phyloP scores from a whole-genome alignment of 2,113 vertebrate genomes.

The Gymnorhina tibicen region DNA sequence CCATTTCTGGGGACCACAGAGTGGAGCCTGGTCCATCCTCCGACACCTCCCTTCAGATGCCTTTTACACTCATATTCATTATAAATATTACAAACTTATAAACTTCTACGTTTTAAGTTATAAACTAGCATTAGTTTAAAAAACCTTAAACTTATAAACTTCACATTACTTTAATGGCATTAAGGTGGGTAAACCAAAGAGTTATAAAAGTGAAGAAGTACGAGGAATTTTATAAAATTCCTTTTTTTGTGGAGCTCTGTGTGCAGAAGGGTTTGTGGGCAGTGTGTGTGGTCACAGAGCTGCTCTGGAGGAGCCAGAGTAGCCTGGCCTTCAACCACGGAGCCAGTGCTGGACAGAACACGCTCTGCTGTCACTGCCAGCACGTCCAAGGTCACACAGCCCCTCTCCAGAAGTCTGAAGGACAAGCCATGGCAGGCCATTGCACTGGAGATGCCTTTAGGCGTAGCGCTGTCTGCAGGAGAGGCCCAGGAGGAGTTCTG shows the following conservation, averaged over 20 bases:
- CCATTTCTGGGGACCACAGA: not conserved
- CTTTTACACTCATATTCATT: not conserved
- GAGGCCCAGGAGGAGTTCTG: not conserved
- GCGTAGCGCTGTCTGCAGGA: not conserved
- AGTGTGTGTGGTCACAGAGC: not conserved
- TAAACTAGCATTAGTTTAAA: not conserved
- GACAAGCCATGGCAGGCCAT: not conserved
- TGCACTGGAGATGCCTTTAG: not conserved
- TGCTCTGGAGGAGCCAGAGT: not conserved
- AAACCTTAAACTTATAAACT: not conserved
- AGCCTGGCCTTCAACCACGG: not conserved
- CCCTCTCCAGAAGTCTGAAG: not conserved
- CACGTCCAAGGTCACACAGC: not conserved
- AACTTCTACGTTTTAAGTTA: not conserved
- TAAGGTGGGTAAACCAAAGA: not conserved
- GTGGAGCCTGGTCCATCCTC: not conserved
- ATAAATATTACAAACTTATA: not conserved
- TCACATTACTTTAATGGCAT: not conserved
- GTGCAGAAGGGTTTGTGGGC: no score
- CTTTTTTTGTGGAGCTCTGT: not conserved
- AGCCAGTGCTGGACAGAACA: fast-evolving
- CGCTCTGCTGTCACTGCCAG: not conserved
- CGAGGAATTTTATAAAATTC: fast-evolving
- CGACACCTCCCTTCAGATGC: not conserved
- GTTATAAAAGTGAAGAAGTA: not conserved